Evolutionary conservation across 2,888 invertebrate species (phyloP).

Genomic region (Stramonita haemastoma): DNA sequence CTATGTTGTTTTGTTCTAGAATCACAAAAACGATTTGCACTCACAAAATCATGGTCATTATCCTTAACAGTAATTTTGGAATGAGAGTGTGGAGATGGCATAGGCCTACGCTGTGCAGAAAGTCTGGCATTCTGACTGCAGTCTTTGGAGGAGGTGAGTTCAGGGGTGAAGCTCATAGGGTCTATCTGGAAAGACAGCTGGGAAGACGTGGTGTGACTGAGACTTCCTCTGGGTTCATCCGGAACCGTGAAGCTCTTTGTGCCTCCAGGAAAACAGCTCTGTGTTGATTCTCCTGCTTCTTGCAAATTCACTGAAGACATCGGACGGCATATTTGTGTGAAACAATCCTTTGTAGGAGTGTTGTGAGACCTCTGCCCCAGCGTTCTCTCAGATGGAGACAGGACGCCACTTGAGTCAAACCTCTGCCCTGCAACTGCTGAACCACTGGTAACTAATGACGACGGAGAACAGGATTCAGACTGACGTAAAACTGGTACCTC

Average conservation of each 20-base stretch:
- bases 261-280: neutral
- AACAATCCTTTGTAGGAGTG: neutral
- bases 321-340: neutral
- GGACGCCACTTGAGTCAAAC: neutral
- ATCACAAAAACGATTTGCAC: neutral
- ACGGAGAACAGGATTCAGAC: neutral
- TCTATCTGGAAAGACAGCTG: neutral
- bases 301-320: neutral
- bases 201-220: neutral
- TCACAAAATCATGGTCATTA: neutral
- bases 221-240: neutral
- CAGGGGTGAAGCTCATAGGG: neutral
- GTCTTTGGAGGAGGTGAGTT: neutral
- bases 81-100: neutral
- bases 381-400: neutral
- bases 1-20: neutral
- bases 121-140: constrained; percentile 17
- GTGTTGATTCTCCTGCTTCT: neutral
- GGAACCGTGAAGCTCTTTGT: neutral
- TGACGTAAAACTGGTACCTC: neutral
- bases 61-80: neutral
- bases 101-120: neutral
- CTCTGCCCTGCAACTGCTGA: neutral
- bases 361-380: neutral
- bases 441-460: neutral